Conservation (phyloP, 2,113 vertebrate genomes). For the Xiphophorus couchianus region DNA sequence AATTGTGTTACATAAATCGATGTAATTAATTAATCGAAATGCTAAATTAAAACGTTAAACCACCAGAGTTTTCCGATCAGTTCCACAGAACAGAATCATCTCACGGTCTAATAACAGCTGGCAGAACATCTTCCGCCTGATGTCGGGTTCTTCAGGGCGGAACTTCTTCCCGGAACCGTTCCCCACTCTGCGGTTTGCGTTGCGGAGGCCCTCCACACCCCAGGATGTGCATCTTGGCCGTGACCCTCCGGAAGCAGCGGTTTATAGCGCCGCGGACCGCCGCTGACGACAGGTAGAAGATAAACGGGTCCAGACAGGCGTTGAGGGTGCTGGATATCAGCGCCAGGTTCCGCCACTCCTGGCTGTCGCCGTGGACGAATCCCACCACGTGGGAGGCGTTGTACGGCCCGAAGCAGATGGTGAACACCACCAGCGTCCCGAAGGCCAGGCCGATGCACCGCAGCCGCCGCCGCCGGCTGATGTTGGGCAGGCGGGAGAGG, state of each 20-base stretch:
- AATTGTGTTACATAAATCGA: no score
- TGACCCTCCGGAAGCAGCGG: constrained; percentile 56
- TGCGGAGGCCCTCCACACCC: constrained; percentile 19
- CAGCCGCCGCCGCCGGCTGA: constrained; percentile 70
- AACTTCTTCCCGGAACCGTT: constrained; percentile 27
- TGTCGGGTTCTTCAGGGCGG: background rate
- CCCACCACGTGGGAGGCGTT: constrained; percentile 86
- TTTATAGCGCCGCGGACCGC: constrained; percentile 71
- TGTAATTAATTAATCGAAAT: no score
- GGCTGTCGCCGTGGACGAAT: constrained; percentile 53
- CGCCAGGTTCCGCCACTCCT: constrained; percentile 74
- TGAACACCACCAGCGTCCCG: constrained; percentile 82
- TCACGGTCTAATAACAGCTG: no score
- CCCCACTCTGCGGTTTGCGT: constrained; percentile 2
- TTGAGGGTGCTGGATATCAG: constrained; percentile 79
- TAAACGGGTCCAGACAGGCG: constrained; percentile 82
- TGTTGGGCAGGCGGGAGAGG: constrained; percentile 73
- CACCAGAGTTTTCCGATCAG: no score
- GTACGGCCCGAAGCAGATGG: constrained; percentile 84
- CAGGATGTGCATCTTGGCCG: constrained; percentile 68
- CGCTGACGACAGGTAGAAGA: constrained; percentile 82
- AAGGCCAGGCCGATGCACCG: constrained; percentile 79
- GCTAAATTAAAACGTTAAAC: no score
- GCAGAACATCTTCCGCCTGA: background rate
- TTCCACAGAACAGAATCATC: no score